These are phyloP conservation scores for Geotrupes spiniger DNA, from an alignment of 2,888 invertebrate genomes.

Conservation along the genomic window DNA sequence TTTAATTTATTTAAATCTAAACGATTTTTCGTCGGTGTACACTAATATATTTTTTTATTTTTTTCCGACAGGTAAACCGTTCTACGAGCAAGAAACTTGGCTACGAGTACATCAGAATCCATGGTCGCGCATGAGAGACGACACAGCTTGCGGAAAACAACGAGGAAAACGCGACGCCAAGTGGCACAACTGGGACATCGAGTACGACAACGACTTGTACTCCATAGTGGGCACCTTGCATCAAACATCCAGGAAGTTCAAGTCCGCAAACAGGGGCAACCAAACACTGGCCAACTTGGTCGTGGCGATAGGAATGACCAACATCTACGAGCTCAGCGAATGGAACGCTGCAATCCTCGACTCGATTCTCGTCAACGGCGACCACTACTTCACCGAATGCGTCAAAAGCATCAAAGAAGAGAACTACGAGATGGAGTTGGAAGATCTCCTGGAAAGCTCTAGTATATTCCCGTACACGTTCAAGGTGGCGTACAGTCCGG, in stretches of 20 bases:
- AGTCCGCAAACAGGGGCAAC: constrained; percentile 56
- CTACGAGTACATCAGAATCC: constrained; percentile 43
- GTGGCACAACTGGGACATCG: constrained; percentile 69
- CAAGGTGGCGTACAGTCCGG: constrained; percentile 55
- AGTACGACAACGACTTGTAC: constrained; percentile 65
- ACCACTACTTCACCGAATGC: constrained; percentile 57
- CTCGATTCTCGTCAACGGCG: constrained; percentile 60
- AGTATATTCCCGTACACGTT: constrained; percentile 60
- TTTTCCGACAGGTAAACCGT: constrained; percentile 36
- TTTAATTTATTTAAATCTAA: too few species aligned
- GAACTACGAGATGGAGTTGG: constrained; percentile 59
- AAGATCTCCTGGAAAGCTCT: constrained; percentile 57
- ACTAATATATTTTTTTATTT: background rate
- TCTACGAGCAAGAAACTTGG: constrained; percentile 47
- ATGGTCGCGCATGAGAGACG: constrained; percentile 40
- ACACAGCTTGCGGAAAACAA: constrained; percentile 33
- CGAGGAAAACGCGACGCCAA: constrained; percentile 37
- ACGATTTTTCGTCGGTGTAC: background rate
- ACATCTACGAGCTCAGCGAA: constrained; percentile 59
- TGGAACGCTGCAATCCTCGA: constrained; percentile 64
- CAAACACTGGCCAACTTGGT: constrained; percentile 52
- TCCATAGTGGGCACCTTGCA: constrained; percentile 67
- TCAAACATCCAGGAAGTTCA: constrained; percentile 59
- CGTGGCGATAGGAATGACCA: constrained; percentile 53
- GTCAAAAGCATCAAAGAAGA: constrained; percentile 49